Evolutionary conservation across 2,888 invertebrate species (phyloP), one percentile per base, ranked within the genome.

Genomic region (Apantesis nais): DNA sequence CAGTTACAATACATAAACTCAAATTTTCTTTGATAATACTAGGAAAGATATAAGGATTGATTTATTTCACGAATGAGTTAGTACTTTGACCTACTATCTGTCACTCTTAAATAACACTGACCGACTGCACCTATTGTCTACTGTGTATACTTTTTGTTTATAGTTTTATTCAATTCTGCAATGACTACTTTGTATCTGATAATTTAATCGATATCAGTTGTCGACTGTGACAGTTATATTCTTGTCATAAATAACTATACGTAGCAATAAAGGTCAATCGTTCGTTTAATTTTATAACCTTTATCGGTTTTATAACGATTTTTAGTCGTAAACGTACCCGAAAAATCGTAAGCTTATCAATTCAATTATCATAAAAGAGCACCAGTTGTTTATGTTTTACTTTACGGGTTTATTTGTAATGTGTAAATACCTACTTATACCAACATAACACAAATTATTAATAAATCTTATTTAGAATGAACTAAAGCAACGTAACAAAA

Each of bases 51-150:
- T 55, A 14, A 25, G 25, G 55, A 58, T 88, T 88, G 86, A 90
- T 91, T 88, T 83, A 87, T 90, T 90, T 87, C 90, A 89, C 80
- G 76, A 85, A 91, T 92, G 92, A 92, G 92, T 92, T 90, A 92
- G 78, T 84, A 79, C 80, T 80, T 84, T 86, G 25, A 25, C 55
- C 55, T 55, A 25, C 55, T 25, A 12, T 25, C 90, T 89, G 90
- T 89, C 90, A 88, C 83, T 86, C 78, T 81, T 84, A 84, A 88
- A 88, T 89, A 87, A 85, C 82, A 84, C 82, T 89, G 88, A 89
- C 89, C 90, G 84, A 91, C 86, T 87, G 84, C 79, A 74, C 74
- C 83, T 81, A 88, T 88, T 82, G 82, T 88, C 80, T 85, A 58
- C 66, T 81, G 74, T 77, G 68, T 77, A 79, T 78, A 82, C 79